Conservation (phyloP, 1,140 invertebrate genomes). For the Brachionus rotundiformis region DNA sequence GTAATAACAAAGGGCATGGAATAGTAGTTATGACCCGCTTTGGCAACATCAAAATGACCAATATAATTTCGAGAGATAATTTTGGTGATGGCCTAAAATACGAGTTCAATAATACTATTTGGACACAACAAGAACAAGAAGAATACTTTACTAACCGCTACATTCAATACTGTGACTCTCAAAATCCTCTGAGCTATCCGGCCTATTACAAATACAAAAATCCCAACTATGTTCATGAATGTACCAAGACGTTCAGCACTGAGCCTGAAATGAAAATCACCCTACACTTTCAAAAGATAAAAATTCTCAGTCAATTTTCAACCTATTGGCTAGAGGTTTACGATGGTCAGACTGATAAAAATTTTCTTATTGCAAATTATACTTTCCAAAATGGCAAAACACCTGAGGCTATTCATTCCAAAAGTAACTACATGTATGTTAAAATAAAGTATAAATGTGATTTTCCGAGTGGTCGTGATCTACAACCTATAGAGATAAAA, state of each 20-base stretch:
- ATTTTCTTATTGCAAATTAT: constrained; percentile 13
- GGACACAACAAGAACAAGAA: constrained; percentile 46
- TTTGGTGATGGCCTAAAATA: constrained; percentile 78
- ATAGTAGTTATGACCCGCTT: constrained; percentile 78
- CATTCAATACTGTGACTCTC: constrained; percentile 39
- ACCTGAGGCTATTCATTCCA: constrained; percentile 27
- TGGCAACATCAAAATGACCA: constrained; percentile 85
- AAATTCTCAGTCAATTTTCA: neutral
- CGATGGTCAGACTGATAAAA: constrained; percentile 42
- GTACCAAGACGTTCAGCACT: constrained; percentile 11
- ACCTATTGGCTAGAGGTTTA: constrained; percentile 48
- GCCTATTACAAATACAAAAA: constrained; percentile 73
- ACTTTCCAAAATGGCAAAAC: constrained; percentile 50
- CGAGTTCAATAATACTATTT: constrained; percentile 43
- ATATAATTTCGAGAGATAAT: constrained; percentile 83
- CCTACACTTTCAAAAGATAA: constrained; percentile 49
- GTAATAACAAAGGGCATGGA: constrained; percentile 68
- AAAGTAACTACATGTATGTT: constrained; percentile 43
- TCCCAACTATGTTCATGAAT: constrained; percentile 67
- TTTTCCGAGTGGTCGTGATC: neutral
- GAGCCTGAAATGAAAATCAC: neutral
- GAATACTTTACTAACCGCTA: constrained; percentile 25
- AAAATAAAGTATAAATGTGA: constrained; percentile 43
- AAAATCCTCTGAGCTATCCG: constrained; percentile 38
- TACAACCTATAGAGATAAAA: constrained; percentile 14